phyloP scores from a whole-genome alignment of 1,140 invertebrate genomes.

The Drosophila serrata region DNA sequence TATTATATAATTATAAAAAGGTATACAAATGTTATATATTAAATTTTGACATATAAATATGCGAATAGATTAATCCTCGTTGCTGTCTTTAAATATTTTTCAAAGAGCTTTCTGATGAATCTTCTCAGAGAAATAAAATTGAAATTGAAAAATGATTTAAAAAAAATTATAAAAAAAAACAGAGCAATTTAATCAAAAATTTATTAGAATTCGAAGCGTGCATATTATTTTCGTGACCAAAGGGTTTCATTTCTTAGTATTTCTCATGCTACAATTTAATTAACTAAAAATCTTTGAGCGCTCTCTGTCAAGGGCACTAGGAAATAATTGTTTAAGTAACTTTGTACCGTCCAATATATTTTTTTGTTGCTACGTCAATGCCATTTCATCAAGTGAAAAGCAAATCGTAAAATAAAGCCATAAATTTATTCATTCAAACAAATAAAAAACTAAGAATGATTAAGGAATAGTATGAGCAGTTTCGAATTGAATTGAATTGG shows the following conservation, averaged over 20 bases:
- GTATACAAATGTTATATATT: background rate
- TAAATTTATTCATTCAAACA: conserved; percentile 11
- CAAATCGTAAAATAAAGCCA: conserved; percentile 23
- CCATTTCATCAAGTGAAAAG: conserved; percentile 35
- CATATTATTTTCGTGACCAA: background rate
- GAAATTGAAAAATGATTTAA: background rate
- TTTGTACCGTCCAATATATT: conserved; percentile 10
- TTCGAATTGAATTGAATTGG: conserved; percentile 30
- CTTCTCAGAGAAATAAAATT: background rate
- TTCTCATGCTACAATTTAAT: conserved; percentile 17
- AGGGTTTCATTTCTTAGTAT: no score
- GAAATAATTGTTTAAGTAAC: conserved; percentile 24
- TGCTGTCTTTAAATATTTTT: background rate
- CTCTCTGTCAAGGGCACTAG: background rate
- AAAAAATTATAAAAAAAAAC: background rate
- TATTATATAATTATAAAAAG: background rate
- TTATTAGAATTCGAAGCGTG: background rate
- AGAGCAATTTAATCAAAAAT: background rate
- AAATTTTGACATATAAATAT: background rate
- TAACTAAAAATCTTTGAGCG: conserved; percentile 1
- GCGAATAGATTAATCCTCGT: background rate
- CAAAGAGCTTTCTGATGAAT: background rate
- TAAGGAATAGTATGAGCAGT: conserved; percentile 6
- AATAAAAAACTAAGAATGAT: background rate
- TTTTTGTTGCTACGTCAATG: conserved; percentile 25